Evolutionary conservation across 2,888 invertebrate species (phyloP), one percentile per base, ranked within the genome.

Genomic region (Agonopterix arenella): DNA sequence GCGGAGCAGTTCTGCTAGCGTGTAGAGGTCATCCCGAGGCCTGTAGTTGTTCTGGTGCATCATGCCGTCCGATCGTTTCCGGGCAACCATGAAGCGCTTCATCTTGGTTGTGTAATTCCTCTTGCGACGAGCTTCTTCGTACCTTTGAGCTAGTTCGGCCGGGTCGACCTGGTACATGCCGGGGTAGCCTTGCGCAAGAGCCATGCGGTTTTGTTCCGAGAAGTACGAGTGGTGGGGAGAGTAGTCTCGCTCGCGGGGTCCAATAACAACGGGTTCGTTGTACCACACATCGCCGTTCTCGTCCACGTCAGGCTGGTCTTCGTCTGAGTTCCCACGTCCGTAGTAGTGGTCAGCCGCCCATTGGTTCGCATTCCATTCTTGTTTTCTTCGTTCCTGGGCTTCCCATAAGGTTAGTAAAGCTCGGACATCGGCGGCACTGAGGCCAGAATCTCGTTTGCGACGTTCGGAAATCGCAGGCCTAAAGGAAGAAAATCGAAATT

Each of bases 11-110:
- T 92, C 91, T 7, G 91, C 90, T 47, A 92, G 76, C 1, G 91
- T 91, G 71, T 92, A 91, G 45, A 91, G 84, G 61, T 92, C 91
- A 56, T 91, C 91, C 43, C 90, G 86, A 55, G 90, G 85, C 52
- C 88, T 66, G 63, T 86, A 88, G 62, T 69, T 79, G 54, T 84
- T 84, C 63, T 86, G 86, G 58, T 79, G 84, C 64, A 78, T 68
- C 73, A 80, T 73, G 38, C 73, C 66, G 48, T 86, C 88, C 0
- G 89, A 83, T 5, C 86, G 85, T 70, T 91, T 92, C 63, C 90
- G 86, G 16, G 92, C 89, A 0, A 92, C 91, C 92, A 92, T 92
- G 67, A 92, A 92, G 41, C 92, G 84, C 71, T 92, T 92, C 72
- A 88, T 71, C 60, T 86, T 88, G 62, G 85, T 88, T 7, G 82